Evolutionary conservation across 2,888 invertebrate genomes (phyloP), one percentile per base, ranked within the genome.

Genomic region (Amblyjoppa fuscipennis): DNA sequence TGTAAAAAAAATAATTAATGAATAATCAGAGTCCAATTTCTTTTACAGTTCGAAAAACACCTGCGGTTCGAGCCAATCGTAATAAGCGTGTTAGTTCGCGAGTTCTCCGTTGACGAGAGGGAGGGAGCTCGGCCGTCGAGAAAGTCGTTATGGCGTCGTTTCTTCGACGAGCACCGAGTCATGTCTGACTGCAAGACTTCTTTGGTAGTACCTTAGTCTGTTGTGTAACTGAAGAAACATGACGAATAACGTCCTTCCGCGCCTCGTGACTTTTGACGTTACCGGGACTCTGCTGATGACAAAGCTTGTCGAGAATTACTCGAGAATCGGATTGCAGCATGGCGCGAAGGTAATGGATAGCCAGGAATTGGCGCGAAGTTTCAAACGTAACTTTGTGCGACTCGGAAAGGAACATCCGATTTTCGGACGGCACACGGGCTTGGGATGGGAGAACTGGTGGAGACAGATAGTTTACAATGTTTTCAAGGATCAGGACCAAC

Each of bases 391-490:
- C 87, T 97, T 96, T 94, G 95, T 95, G 87, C 92, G 94, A 64
- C 96, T 98, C 95, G 96, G 95, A 90, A 91, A 94, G 68, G 95
- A 96, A 82, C 96, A 98, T 94, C 98, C 98, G 16, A 97, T 98
- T 94, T 99, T 96, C 94, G 98, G 98, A 0, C 95, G 95, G 87
- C 93, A 95, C 70, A 95, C 96, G 0, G 96, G 96, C 2, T 93
- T 98, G 38, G 95, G 96, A 38, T 98, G 98, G 96, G 95, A 96
- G 90, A 95, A 96, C 71, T 99, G 98, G 98, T 99, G 98, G 98
- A 95, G 95, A 69, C 94, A 94, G 87, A 94, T 98, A 2, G 96
- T 98, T 2, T 94, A 94, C 68, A 95, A 95, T 75, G 96, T 97
- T 5, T 97, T 98, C 90, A 94, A 94, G 83, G 95, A 95, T 31